phyloP scores from a whole-genome alignment of 2,888 invertebrate genomes.

The Drosophila melanosoma region DNA sequence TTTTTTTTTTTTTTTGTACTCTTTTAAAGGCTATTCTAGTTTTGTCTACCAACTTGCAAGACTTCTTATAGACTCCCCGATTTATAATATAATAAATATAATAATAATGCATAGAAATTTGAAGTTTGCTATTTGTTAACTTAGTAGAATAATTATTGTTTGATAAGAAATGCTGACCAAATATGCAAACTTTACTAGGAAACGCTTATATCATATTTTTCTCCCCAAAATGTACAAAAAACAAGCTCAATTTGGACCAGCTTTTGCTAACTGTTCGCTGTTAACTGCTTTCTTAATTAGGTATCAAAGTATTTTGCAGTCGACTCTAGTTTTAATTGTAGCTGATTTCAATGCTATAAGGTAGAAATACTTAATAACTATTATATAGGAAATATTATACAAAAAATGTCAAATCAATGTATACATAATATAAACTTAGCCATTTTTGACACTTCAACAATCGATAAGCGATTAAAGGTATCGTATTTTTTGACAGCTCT shows the following conservation, averaged over 20 bases:
- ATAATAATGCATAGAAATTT: background rate
- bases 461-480: background rate
- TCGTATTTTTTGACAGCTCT: accelerated
- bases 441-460: background rate
- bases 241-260: too few species aligned
- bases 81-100: too few species aligned
- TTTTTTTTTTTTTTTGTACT: background rate
- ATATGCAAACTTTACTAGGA: background rate
- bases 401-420: too few species aligned
- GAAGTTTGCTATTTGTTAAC: background rate
- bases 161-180: background rate
- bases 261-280: too few species aligned
- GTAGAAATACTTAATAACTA: background rate
- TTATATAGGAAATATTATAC: background rate
- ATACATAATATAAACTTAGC: too few species aligned
- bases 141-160: background rate
- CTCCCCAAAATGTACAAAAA: too few species aligned
- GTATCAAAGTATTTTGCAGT: too few species aligned
- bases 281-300: too few species aligned
- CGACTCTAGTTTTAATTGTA: background rate
- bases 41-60: background rate
- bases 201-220: too few species aligned
- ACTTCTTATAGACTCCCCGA: background rate
- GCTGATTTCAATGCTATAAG: background rate
- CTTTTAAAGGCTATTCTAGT: background rate